These are phyloP conservation scores for Cerastis leucographa DNA, from an alignment of 2,888 invertebrate species.

Conservation along the genomic window DNA sequence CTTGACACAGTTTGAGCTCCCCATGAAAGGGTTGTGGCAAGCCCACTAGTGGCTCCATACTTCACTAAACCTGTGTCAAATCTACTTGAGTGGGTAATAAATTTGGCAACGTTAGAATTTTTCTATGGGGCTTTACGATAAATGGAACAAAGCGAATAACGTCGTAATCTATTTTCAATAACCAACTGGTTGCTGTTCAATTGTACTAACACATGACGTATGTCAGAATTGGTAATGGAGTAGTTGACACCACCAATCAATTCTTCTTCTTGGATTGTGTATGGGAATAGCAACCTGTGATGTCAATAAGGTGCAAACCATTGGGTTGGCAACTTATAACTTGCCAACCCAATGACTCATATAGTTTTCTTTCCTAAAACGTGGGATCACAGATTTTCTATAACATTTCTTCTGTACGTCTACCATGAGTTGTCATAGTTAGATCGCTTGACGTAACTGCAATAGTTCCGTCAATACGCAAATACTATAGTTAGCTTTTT, in stretches of 20 bases:
- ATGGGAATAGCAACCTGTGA: neutral
- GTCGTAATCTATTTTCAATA: neutral
- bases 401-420: neutral
- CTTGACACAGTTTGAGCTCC: constrained; percentile 24
- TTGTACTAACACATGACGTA: neutral
- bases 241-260: neutral
- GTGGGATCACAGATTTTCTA: neutral
- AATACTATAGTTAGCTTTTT: no score
- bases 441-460: no score
- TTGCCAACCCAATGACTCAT: neutral
- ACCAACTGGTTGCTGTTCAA: neutral
- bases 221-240: neutral
- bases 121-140: neutral
- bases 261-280: neutral
- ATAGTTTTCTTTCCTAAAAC: neutral
- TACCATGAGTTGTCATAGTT: no score
- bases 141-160: neutral
- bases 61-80: constrained; percentile 45
- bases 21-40: constrained; percentile 22
- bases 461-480: no score
- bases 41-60: constrained; percentile 1
- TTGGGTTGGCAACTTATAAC: no score
- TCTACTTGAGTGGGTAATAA: neutral
- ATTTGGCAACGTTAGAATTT: neutral
- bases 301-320: neutral